A percentile compares a stretch with the other conserved stretches of the same genome.
Evolutionary conservation across 2,888 invertebrate species (phyloP).

Genomic region (Andrena bucephala): DNA sequence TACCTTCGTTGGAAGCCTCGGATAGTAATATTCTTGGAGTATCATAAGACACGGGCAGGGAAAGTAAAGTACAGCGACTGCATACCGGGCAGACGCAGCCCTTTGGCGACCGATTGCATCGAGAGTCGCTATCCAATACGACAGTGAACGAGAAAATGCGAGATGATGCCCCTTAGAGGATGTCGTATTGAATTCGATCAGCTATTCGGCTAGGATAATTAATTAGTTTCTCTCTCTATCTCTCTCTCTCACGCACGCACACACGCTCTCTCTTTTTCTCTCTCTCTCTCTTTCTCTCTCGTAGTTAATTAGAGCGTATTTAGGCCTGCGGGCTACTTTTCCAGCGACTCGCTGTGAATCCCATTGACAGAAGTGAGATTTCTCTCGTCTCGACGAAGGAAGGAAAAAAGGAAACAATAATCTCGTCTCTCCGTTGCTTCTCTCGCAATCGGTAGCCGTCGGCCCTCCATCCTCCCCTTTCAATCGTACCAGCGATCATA

Average conservation of each 20-base stretch:
- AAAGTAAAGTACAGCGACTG: slow-evolving; percentile 34
- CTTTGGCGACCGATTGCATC: slow-evolving; percentile 27
- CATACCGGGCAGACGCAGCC: slow-evolving; percentile 9
- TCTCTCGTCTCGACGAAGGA: slow-evolving; percentile 31
- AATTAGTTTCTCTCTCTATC: slow-evolving; percentile 43
- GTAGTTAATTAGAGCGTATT: slow-evolving; percentile 80
- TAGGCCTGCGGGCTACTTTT: slow-evolving; percentile 84
- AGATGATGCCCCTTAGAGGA: slow-evolving; percentile 26
- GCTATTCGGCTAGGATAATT: slow-evolving; percentile 62
- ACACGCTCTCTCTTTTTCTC: background rate
- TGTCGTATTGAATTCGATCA: slow-evolving; percentile 58
- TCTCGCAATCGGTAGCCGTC: slow-evolving; percentile 22
- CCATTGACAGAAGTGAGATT: slow-evolving; percentile 73
- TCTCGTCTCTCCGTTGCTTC: slow-evolving; percentile 19
- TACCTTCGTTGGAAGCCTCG: no score
- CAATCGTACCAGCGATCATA: no score
- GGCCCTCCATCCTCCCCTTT: slow-evolving; percentile 10
- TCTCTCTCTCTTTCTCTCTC: slow-evolving; percentile 33
- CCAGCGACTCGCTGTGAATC: slow-evolving; percentile 79
- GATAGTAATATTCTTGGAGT: background rate
- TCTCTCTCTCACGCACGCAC: slow-evolving; percentile 2
- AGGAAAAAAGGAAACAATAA: slow-evolving; percentile 44
- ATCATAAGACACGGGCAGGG: slow-evolving; percentile 7
- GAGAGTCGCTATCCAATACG: slow-evolving; percentile 57
- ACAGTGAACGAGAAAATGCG: slow-evolving; percentile 50